Evolutionary conservation across 2,113 vertebrate species (phyloP).

Genomic region (Nerophis lumbriciformis): DNA sequence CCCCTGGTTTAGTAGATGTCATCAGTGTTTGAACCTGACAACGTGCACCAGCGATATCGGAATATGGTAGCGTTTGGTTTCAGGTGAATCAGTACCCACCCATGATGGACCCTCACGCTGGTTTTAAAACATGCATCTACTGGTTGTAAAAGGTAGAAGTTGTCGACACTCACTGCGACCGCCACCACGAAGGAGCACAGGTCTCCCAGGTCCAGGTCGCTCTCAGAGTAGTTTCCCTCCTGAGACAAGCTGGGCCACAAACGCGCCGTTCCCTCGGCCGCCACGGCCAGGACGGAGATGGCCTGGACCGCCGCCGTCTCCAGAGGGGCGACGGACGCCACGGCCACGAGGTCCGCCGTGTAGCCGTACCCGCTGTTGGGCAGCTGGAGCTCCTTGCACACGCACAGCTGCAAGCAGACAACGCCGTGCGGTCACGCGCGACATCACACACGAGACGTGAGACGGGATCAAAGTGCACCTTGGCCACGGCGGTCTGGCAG

Average conservation of each 20-base stretch:
- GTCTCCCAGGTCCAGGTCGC: constrained; percentile 74
- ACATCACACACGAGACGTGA: no score
- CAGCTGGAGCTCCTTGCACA: constrained; percentile 92
- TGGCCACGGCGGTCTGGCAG: constrained; percentile 81
- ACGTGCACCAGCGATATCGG: no score
- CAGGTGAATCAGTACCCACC: no score
- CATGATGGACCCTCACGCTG: no score
- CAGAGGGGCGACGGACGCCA: constrained; percentile 68
- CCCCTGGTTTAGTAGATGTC: no score
- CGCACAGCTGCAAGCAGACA: constrained; percentile 72
- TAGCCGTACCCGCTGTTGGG: constrained; percentile 78
- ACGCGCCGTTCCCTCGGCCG: constrained; percentile 79
- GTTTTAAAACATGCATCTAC: no score
- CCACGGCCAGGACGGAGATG: constrained; percentile 80
- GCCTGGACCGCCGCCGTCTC: constrained; percentile 75
- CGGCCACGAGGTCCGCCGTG: constrained; percentile 80
- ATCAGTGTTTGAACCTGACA: no score
- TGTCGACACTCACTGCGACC: constrained; percentile 72
- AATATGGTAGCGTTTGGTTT: no score
- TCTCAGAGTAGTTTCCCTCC: constrained; percentile 81
- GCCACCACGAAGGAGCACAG: constrained; percentile 81
- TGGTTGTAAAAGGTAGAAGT: no score
- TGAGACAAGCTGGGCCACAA: constrained; percentile 85
- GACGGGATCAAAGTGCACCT: constrained; percentile 67
- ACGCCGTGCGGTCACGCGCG: no score